Evolutionary conservation across 1,140 invertebrate species (phyloP).

Genomic region (Phymastichus coffea): DNA sequence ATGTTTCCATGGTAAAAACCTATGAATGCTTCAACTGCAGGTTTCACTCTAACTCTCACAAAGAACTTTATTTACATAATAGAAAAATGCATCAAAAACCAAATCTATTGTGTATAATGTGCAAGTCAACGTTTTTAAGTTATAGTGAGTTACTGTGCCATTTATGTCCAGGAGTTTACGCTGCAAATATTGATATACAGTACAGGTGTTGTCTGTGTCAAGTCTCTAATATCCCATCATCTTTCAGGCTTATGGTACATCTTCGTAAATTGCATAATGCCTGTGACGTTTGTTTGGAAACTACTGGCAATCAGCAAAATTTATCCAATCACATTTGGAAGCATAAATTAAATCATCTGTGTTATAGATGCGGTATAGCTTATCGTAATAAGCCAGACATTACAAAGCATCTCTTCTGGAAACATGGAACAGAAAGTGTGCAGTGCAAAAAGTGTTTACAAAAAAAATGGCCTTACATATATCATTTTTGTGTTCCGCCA

Average conservation of each 20-base stretch:
- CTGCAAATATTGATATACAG: slow-evolving; percentile 61
- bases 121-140: slow-evolving; percentile 80
- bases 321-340: slow-evolving; percentile 85
- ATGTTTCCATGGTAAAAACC: slow-evolving; percentile 56
- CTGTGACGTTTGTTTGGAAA: slow-evolving; percentile 82
- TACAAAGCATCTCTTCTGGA: slow-evolving; percentile 86
- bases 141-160: slow-evolving; percentile 84
- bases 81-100: slow-evolving; percentile 81
- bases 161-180: slow-evolving; percentile 75
- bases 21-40: slow-evolving; percentile 85
- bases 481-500: slow-evolving; percentile 84
- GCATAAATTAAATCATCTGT: slow-evolving; percentile 81
- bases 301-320: slow-evolving; percentile 72
- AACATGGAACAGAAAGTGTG: slow-evolving; percentile 84
- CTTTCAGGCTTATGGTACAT: slow-evolving; percentile 84
- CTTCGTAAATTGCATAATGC: slow-evolving; percentile 76
- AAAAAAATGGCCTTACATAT: slow-evolving; percentile 87
- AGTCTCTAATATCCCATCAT: slow-evolving; percentile 72
- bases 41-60: slow-evolving; percentile 71
- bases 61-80: slow-evolving; percentile 81
- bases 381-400: slow-evolving; percentile 85
- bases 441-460: slow-evolving; percentile 81
- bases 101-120: slow-evolving; percentile 79
- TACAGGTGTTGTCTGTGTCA: slow-evolving; percentile 76
- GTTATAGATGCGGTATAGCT: slow-evolving; percentile 80